A percentile compares a stretch with the other conserved stretches of the same genome.
Evolutionary conservation across 2,113 vertebrate species (phyloP).

Genomic region (Prionailurus bengalensis): DNA sequence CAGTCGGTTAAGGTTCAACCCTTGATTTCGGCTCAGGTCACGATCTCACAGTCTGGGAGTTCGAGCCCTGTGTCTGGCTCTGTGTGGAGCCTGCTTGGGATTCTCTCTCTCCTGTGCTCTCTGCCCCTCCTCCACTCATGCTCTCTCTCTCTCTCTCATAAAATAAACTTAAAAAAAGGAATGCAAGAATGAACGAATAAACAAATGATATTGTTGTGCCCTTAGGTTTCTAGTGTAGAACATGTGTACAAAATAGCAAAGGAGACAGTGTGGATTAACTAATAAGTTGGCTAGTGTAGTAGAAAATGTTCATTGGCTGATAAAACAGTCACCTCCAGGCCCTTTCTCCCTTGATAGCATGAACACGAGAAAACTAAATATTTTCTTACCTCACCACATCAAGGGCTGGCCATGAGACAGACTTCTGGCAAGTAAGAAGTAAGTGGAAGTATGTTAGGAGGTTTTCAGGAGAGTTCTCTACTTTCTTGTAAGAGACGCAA

Average conservation of each 20-base stretch:
- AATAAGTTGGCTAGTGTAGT: rapidly evolving
- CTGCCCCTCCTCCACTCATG: no score
- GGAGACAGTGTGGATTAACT: rapidly evolving
- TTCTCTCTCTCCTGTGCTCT: no score
- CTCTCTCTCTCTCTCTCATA: no score
- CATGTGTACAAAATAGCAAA: not conserved
- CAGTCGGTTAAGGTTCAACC: no score
- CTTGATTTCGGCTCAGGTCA: no score
- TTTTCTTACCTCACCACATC: not conserved
- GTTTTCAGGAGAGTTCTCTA: not conserved
- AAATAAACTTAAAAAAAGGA: not conserved
- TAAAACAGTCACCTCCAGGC: not conserved
- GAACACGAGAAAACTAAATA: not conserved
- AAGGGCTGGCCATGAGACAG: rapidly evolving
- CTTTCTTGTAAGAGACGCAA: no score
- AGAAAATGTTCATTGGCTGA: no score
- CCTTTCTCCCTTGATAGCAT: not conserved
- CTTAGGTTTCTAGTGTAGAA: not conserved
- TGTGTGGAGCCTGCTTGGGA: no score
- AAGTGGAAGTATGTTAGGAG: no score
- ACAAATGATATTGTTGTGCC: rapidly evolving
- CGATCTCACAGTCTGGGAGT: no score
- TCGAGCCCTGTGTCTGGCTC: no score
- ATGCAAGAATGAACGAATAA: rapidly evolving
- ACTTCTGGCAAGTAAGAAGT: not conserved